phyloP scores from a whole-genome alignment of 2,113 vertebrate genomes.

The Bos taurus region DNA sequence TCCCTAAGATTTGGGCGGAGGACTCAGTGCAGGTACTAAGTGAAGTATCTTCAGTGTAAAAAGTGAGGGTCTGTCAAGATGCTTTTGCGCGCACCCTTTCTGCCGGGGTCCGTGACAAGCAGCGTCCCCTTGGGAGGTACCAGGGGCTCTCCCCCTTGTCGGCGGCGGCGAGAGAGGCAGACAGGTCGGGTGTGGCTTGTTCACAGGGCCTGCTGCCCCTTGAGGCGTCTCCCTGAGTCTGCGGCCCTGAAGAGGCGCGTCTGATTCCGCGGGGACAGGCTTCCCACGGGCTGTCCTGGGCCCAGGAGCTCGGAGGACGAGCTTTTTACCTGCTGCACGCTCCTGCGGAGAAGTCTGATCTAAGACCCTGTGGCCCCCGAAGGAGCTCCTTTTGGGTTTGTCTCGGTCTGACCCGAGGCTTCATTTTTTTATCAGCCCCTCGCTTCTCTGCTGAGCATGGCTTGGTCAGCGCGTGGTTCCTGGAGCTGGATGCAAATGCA shows the following conservation, averaged over 20 bases:
- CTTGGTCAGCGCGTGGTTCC: neutral
- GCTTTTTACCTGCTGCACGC: fast-evolving
- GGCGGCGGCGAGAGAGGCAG: fast-evolving
- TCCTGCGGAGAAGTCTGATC: neutral
- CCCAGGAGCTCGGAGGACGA: neutral
- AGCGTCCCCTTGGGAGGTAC: neutral
- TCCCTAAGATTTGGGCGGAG: neutral
- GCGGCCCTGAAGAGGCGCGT: neutral
- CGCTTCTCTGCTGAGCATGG: neutral
- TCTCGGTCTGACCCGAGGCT: neutral
- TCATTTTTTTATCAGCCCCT: neutral
- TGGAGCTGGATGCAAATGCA: neutral
- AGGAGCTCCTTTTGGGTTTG: neutral
- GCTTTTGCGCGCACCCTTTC: neutral
- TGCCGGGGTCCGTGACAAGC: neutral
- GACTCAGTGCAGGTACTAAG: neutral
- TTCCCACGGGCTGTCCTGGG: neutral
- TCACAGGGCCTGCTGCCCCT: neutral
- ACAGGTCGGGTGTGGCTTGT: neutral
- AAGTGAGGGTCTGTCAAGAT: neutral
- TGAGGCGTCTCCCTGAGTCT: neutral
- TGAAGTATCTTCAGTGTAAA: neutral
- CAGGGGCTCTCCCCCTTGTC: neutral
- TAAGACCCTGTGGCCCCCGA: neutral
- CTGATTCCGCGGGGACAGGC: neutral